These are phyloP conservation scores for Stenolophus ochropezus DNA, from an alignment of 2,888 invertebrate species.

Conservation along the genomic window DNA sequence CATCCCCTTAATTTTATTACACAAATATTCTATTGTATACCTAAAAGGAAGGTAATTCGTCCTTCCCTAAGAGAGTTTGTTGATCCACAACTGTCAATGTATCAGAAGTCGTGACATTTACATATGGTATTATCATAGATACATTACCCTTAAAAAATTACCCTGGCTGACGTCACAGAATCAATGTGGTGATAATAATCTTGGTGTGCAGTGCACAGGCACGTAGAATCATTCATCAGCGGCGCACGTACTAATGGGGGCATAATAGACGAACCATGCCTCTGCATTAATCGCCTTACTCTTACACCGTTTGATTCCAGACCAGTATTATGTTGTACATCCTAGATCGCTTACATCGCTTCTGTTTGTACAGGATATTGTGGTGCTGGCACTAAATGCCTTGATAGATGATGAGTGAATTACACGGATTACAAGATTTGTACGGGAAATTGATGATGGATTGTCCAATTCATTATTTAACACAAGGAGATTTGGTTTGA, in stretches of 20 bases:
- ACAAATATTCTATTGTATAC: no score
- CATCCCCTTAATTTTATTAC: no score
- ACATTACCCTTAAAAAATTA: neutral
- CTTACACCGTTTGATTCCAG: neutral
- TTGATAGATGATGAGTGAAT: constrained; percentile 1
- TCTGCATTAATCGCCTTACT: constrained; percentile 36
- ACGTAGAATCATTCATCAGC: constrained; percentile 35
- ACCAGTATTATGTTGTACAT: constrained; percentile 3
- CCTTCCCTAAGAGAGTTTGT: no score
- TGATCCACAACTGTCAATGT: no score
- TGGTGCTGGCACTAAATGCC: neutral
- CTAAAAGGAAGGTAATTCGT: no score
- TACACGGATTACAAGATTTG: neutral
- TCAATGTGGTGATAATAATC: constrained; percentile 39
- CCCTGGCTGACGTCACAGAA: neutral
- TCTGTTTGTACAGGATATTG: neutral
- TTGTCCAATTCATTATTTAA: neutral
- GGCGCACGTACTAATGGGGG: constrained; percentile 2
- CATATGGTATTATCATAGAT: no score
- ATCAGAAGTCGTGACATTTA: no score
- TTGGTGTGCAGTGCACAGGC: neutral
- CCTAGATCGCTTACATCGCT: neutral
- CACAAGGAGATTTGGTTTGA: neutral
- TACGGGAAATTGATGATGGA: neutral
- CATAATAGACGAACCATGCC: constrained; percentile 38